Percentiles rank a stretch among this genome's conserved stretches.
Conservation (phyloP, 1,140 invertebrate species). For the Hypsibius dujardini region DNA sequence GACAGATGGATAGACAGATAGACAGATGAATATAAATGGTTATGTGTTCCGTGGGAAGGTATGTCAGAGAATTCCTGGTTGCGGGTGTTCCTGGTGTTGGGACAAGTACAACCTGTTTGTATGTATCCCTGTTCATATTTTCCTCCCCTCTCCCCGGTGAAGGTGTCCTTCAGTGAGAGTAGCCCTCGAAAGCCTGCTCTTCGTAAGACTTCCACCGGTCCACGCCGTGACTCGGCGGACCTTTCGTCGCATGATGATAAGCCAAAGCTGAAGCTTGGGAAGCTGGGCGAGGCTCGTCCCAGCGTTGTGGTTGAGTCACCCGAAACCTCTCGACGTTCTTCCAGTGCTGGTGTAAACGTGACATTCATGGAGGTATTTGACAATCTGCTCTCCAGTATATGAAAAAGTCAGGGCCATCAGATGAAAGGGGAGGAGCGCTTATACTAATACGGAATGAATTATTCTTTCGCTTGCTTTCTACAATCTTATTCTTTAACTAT, state of each 20-base stretch:
- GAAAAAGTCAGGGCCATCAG: too few species aligned
- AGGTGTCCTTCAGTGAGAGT: not conserved
- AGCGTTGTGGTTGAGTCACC: not conserved
- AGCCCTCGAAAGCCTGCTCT: not conserved
- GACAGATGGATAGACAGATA: too few species aligned
- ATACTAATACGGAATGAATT: not conserved
- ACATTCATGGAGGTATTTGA: not conserved
- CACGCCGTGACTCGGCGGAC: not conserved
- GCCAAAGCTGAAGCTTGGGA: not conserved
- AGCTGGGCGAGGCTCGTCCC: not conserved
- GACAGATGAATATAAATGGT: too few species aligned
- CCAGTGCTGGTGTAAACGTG: not conserved
- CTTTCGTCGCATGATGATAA: not conserved
- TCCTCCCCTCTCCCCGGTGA: constrained; percentile 3
- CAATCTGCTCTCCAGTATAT: too few species aligned
- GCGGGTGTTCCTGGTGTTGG: too few species aligned
- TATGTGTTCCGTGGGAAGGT: too few species aligned
- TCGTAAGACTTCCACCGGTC: not conserved
- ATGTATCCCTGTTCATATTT: too few species aligned
- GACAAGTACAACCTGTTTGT: too few species aligned
- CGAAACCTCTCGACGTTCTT: not conserved
- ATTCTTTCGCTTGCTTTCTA: not conserved
- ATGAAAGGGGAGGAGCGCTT: too few species aligned
- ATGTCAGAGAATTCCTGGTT: too few species aligned
- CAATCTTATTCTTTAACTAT: not conserved